Conservation (phyloP, 2,797 vertebrate genomes). For the Eremophila alpestris region DNA sequence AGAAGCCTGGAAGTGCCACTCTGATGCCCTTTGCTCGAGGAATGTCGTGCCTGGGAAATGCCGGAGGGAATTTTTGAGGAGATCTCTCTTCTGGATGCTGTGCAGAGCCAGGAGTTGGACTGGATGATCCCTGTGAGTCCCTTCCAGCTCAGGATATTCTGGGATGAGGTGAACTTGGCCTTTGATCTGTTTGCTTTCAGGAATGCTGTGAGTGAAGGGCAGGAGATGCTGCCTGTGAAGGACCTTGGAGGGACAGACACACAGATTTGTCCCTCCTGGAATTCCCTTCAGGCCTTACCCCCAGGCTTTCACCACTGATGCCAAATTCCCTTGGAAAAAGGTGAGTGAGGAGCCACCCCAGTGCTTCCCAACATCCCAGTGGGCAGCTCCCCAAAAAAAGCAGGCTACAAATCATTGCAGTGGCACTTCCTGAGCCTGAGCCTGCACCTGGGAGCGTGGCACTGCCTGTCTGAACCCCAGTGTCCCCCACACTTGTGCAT, state of each 20-base stretch:
- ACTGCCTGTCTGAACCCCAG: neutral
- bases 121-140: neutral
- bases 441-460: neutral
- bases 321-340: neutral
- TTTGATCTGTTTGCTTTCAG: neutral
- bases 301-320: neutral
- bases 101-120: neutral
- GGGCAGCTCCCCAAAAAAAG: neutral
- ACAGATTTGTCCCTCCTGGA: neutral
- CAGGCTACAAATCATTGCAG: neutral
- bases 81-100: neutral
- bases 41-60: neutral
- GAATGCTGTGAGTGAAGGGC: neutral
- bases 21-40: accelerated
- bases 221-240: neutral
- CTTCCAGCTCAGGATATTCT: neutral
- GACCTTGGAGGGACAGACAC: neutral
- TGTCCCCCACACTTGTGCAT: accelerated
- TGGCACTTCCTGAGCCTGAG: neutral
- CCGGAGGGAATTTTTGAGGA: neutral
- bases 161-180: neutral
- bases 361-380: neutral
- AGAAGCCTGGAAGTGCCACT: neutral
- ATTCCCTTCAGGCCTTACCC: neutral
- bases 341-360: neutral